phyloP scores from a whole-genome alignment of 2,888 invertebrate genomes.

The Blera fallax region DNA sequence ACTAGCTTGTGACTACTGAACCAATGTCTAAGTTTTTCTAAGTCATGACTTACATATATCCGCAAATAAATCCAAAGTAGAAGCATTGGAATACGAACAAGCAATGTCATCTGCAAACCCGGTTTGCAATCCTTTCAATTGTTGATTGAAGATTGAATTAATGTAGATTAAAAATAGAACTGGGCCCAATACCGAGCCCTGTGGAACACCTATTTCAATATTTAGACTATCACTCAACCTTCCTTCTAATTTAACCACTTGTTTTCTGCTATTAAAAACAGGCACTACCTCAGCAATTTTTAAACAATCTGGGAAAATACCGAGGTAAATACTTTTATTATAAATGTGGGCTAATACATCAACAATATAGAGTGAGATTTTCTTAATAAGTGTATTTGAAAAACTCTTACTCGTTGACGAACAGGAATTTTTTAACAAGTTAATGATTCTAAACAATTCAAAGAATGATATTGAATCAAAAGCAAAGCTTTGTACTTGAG shows the following conservation, averaged over 20 bases:
- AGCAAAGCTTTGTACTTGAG: not conserved
- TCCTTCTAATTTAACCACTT: no score
- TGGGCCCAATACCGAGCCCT: no score
- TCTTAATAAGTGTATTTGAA: not conserved
- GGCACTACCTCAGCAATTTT: not conserved
- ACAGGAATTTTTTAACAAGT: not conserved
- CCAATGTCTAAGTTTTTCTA: no score
- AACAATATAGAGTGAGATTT: not conserved
- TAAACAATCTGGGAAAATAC: not conserved
- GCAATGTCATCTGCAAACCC: not conserved
- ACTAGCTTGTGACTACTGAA: no score
- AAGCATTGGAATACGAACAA: no score
- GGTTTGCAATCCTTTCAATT: not conserved
- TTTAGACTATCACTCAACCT: no score
- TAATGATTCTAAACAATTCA: not conserved
- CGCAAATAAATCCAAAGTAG: no score
- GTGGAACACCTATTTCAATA: no score
- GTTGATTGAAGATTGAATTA: not conserved
- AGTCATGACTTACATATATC: no score
- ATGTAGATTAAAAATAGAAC: not conserved
- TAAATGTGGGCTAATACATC: not conserved
- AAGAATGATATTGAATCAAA: not conserved
- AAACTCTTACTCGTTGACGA: not conserved
- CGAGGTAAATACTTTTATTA: not conserved
- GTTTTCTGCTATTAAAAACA: not conserved